These are phyloP conservation scores for Branchipolynoe longqiensis DNA, from an alignment of 2,888 invertebrate genomes.

Conservation along the genomic window DNA sequence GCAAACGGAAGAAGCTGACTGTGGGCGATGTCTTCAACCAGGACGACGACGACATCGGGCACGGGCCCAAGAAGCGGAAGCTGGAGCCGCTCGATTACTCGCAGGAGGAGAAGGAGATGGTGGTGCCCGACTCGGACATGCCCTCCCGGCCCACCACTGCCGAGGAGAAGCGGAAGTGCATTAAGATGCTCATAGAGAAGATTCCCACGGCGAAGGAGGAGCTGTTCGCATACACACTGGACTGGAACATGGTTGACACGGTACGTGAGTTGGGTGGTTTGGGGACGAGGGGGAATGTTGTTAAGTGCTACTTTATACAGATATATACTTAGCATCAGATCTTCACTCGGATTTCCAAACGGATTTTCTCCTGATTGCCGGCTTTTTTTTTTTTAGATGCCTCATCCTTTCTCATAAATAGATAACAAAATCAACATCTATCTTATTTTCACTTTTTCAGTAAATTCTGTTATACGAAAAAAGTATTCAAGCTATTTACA, in stretches of 20 bases:
- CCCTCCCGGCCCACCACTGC: conserved; percentile 72
- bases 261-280: too few relatives aligned
- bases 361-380: too few relatives aligned
- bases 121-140: not conserved
- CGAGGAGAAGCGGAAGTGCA: conserved; percentile 97
- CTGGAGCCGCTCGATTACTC: conserved; percentile 82
- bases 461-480: too few relatives aligned
- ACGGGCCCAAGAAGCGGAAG: conserved; percentile 87
- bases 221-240: conserved; percentile 95
- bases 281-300: too few relatives aligned
- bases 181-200: conserved; percentile 98
- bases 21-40: conserved; percentile 93
- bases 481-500: too few relatives aligned
- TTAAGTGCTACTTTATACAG: too few relatives aligned
- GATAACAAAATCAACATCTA: too few relatives aligned
- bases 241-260: conserved; percentile 91
- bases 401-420: too few relatives aligned
- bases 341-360: too few relatives aligned
- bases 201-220: conserved; percentile 99
- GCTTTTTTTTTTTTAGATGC: too few relatives aligned
- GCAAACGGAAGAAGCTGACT: conserved; percentile 88
- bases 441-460: too few relatives aligned
- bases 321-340: too few relatives aligned
- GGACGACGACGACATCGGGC: conserved; percentile 86
- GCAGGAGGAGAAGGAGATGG: conserved; percentile 73